Evolutionary conservation across 2,888 invertebrate genomes (phyloP).

Genomic region (Ormyrus pomaceus): DNA sequence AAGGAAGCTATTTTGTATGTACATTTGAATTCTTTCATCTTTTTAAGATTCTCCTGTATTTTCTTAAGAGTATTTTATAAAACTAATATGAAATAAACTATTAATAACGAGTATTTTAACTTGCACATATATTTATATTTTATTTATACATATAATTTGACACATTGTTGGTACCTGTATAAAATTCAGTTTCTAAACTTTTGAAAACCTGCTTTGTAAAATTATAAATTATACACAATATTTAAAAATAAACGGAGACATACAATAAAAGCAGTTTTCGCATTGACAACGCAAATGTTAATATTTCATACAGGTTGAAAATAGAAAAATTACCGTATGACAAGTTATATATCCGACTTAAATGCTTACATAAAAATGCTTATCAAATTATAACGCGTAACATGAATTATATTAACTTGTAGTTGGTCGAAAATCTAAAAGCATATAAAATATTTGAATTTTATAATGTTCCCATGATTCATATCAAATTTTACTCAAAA

Average conservation of each 20-base stretch:
- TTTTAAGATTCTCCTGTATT: conserved; percentile 56
- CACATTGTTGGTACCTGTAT: conserved; percentile 48
- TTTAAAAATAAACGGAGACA: conserved; percentile 45
- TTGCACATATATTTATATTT: conserved; percentile 51
- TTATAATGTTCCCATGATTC: conserved; percentile 50
- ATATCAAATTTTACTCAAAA: conserved; percentile 54
- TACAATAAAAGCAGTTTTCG: conserved; percentile 30
- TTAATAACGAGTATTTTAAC: conserved; percentile 45
- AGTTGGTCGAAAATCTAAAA: conserved; percentile 42
- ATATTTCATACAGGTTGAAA: conserved; percentile 37
- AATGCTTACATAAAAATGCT: conserved; percentile 50
- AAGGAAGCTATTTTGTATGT: conserved; percentile 54
- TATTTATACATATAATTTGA: conserved; percentile 51
- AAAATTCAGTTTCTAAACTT: conserved; percentile 40
- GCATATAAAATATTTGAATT: conserved; percentile 52
- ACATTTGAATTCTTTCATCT: conserved; percentile 52
- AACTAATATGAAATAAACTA: conserved; percentile 53
- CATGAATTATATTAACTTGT: conserved; percentile 41
- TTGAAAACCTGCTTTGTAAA: conserved; percentile 25
- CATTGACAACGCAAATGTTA: conserved; percentile 34
- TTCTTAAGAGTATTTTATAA: conserved; percentile 58
- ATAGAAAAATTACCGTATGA: conserved; percentile 32
- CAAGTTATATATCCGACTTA: conserved; percentile 38
- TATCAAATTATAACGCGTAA: conserved; percentile 47
- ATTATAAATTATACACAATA: conserved; percentile 38